A percentile compares a stretch with the other conserved stretches of the same genome.
Conservation (phyloP, 2,113 vertebrate genomes). For the Tricholaema leucomelas region DNA sequence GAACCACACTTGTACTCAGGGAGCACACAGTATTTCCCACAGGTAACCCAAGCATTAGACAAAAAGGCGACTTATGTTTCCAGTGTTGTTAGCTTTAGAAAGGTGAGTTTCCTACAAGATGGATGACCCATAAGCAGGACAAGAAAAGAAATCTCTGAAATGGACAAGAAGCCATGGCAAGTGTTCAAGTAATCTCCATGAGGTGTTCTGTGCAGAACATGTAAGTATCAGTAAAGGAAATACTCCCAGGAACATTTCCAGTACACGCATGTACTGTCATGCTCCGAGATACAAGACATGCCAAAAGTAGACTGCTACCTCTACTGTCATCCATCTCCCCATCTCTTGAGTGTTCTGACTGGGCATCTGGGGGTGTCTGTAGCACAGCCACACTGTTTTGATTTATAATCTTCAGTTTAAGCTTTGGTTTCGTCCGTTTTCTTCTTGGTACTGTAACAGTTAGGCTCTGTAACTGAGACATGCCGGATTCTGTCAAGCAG, state of each 20-base stretch:
- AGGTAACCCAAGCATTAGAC: neutral
- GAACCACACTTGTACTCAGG: neutral
- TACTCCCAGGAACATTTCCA: neutral
- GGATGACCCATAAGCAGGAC: neutral
- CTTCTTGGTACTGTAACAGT: constrained; percentile 84
- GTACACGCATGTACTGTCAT: neutral
- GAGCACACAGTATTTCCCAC: neutral
- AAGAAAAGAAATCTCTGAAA: neutral
- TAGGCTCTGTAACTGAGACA: constrained; percentile 93
- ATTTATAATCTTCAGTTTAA: constrained; percentile 97
- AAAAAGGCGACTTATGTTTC: neutral
- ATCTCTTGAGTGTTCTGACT: constrained; percentile 88
- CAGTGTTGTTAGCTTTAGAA: neutral
- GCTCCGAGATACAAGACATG: neutral
- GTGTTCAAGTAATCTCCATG: neutral
- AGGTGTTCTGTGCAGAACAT: neutral
- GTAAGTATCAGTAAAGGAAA: neutral
- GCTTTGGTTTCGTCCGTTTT: constrained; percentile 93
- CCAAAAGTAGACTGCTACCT: constrained; percentile 77
- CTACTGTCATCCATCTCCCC: constrained; percentile 86
- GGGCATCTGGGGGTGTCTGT: constrained; percentile 88
- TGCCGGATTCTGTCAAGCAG: constrained; percentile 92
- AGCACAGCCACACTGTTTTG: constrained; percentile 98
- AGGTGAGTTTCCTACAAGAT: neutral
- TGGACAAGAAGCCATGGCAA: neutral